These are phyloP conservation scores for Sycobia sp. DNA, from an alignment of 1,140 invertebrate species.

Conservation along the genomic window DNA sequence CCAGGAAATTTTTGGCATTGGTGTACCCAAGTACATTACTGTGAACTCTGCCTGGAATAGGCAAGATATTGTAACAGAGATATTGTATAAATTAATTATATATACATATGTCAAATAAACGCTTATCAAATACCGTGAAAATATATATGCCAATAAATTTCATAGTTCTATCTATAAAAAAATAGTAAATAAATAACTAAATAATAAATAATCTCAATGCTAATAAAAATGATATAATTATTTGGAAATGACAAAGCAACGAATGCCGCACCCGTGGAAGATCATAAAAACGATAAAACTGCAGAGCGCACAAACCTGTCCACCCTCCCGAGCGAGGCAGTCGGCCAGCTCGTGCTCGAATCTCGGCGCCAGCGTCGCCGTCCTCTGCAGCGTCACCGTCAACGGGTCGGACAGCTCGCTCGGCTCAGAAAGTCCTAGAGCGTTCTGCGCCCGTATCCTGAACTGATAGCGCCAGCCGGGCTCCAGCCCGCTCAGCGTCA, in stretches of 20 bases:
- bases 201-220: too few relatives aligned
- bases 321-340: constrained; percentile 74
- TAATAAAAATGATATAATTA: too few relatives aligned
- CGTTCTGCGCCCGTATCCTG: constrained; percentile 85
- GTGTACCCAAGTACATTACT: constrained; percentile 81
- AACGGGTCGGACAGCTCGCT: constrained; percentile 79
- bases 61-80: background rate
- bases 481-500: constrained; percentile 77
- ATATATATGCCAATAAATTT: too few relatives aligned
- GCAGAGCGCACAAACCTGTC: too few relatives aligned
- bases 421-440: constrained; percentile 78
- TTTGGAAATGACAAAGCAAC: too few relatives aligned
- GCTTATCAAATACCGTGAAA: too few relatives aligned
- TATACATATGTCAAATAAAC: too few relatives aligned
- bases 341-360: constrained; percentile 74
- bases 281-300: too few relatives aligned
- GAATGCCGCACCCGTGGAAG: too few relatives aligned
- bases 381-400: constrained; percentile 73
- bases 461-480: constrained; percentile 89
- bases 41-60: constrained; percentile 72
- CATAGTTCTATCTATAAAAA: too few relatives aligned
- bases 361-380: constrained; percentile 68
- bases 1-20: constrained; percentile 88
- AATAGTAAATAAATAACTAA: too few relatives aligned
- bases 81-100: too few relatives aligned